Base-by-base conservation (phyloP, 2,797 vertebrate genomes). In the Tapera naevia region DNA sequence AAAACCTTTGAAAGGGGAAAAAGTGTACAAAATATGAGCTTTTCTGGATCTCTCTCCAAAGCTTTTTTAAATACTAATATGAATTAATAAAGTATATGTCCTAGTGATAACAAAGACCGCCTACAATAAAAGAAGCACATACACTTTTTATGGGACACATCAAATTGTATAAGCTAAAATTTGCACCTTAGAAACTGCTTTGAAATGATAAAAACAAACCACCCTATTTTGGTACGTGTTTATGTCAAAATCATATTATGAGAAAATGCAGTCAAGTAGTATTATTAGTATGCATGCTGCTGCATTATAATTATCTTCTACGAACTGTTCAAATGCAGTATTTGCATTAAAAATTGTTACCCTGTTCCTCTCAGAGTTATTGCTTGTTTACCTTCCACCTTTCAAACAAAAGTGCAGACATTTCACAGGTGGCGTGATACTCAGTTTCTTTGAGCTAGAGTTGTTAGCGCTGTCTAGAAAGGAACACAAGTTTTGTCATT, bases 121-220 rank as follows among this genome's bases (percentile, higher is more conserved):
- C 32, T 37, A 46, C 90, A 25, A 66, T 72, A 57, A 74, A 93
- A 95, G 61, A 97, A 97, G 96, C 97, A 97, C 97, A 96, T 73
- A 33, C 5, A 43, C 73, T 92, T 97, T 95, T 95, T 69, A 81
- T 85, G 92, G 5, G n/a, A 89, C 41, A 43, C 11, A 50, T 79
- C 30, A 76, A 88, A 70, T 57, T 79, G 13, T 13, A 3, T 67
- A 91, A 85, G 14, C 51, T 80, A 84, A 45, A 79, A 13, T 81
- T 91, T 84, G 50, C 86, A 94, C 71, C 48, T 92, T 90, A 89
- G 50, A n/a, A 88, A 58, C 18, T 80, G 56, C 90, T 96, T 91
- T 84, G 86, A 93, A 91, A 65, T 30, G 93, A 62, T 86, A 86
- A 54, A 73, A 53, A 30, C 21, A 48, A 28, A 45, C 56, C 13